Base-by-base conservation (phyloP, 2,797 vertebrate genomes). In the Phoxinus dragarum region DNA sequence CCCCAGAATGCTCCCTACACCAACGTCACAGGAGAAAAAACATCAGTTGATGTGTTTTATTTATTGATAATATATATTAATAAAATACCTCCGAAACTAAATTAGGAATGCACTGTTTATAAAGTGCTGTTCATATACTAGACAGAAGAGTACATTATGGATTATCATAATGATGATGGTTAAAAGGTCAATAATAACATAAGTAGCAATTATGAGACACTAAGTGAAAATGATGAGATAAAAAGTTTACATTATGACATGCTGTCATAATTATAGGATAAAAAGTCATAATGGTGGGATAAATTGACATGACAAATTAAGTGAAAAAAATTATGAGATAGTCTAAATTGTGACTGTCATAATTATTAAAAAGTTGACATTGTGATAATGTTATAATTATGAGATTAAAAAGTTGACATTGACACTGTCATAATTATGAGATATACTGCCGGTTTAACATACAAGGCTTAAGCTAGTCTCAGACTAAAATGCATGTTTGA, bases 1-100 rank as follows among this genome's bases (percentile, higher is more conserved):
- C 96, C 98, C 92, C 95, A 98, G 93, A 99, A 99, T 0, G 97
- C 98, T 0, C 98, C 98, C 98, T 99, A 79, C 0, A 77, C 42
- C 67, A 85, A 84, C n/a, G 38, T 16, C 27, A 66, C 59, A 64
- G 11, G 1, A 3, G 1, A 64, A 31, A 31, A 34, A 9, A 34
- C 6, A 59, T 59, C 12, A 27, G 42, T 3, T 40, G 2, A 67
- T 36, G 31, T 34, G 12, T 31, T 61, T 34, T 7, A 66, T 34
- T 66, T 31, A 31, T 16, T 34, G 3, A 36, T 68, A 3, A 64
- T 31, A 64, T 36, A 67, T 36, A 36, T 9, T 16, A 67, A 68
- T 68, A 11, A 38, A 68, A 69, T 23, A 66, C 19, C 19, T 21
- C 6, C 36, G 14, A 67, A 36, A 67, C 14, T 36, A 6, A 6